These are phyloP conservation scores for Sclerodermus sp. DNA, from an alignment of 2,888 invertebrate species.

Conservation along the genomic window DNA sequence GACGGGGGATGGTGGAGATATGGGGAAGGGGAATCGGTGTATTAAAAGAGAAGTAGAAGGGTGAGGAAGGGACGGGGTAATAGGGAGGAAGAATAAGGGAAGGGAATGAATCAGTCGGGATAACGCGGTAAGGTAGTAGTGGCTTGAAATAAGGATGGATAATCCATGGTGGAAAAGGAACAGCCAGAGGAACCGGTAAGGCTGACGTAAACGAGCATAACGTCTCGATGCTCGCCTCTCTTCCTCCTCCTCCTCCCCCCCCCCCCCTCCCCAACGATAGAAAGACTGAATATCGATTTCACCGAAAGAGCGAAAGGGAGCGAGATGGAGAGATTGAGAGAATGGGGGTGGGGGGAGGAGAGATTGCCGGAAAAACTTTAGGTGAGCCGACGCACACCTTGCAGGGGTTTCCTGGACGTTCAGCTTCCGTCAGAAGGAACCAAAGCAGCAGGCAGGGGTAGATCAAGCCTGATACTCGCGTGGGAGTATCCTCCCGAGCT, in stretches of 20 bases:
- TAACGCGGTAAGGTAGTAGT: neutral
- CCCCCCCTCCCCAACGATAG: slow-evolving; percentile 13
- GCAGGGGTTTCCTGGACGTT: neutral
- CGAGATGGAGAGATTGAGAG: neutral
- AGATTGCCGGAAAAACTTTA: neutral
- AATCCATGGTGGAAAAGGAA: neutral
- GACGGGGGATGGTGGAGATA: neutral
- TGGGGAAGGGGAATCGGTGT: slow-evolving; percentile 3
- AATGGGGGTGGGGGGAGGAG: neutral
- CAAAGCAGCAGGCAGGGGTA: too few relatives aligned
- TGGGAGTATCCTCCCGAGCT: too few relatives aligned
- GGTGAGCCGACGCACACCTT: neutral
- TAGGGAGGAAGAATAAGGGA: slow-evolving; percentile 3
- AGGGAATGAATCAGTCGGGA: slow-evolving; percentile 1
- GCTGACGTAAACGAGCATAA: slow-evolving; percentile 14
- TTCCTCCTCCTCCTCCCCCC: neutral
- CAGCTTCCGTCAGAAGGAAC: too few relatives aligned
- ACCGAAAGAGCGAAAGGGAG: neutral
- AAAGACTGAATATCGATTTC: slow-evolving; percentile 16
- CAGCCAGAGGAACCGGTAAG: slow-evolving; percentile 8
- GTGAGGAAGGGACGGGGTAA: slow-evolving; percentile 8
- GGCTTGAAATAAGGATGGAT: neutral
- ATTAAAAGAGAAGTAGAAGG: neutral
- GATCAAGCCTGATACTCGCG: too few relatives aligned
- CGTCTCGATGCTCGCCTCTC: slow-evolving; percentile 10